phyloP scores from a whole-genome alignment of 2,888 invertebrate species.

The Acutogordius australiensis region DNA sequence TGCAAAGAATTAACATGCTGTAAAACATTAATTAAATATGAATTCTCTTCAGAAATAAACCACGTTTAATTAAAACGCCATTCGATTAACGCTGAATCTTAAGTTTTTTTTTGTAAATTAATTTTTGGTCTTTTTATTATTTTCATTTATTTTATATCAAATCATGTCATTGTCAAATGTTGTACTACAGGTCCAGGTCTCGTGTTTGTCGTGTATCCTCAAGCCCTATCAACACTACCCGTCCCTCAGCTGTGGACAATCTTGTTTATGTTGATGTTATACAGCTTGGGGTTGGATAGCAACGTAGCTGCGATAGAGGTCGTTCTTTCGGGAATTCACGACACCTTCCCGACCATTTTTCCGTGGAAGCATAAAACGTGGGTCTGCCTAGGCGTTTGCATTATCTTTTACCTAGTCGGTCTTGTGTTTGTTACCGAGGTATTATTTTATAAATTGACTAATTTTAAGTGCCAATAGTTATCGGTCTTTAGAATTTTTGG shows the following conservation, averaged over 20 bases:
- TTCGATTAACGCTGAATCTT: too few relatives aligned
- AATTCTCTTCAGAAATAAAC: too few relatives aligned
- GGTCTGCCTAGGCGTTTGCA: slow-evolving; percentile 16
- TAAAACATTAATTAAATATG: too few relatives aligned
- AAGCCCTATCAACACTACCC: slow-evolving; percentile 18
- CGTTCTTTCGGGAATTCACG: slow-evolving; percentile 22
- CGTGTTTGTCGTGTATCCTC: slow-evolving; percentile 19
- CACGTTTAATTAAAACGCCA: too few relatives aligned
- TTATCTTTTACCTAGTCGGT: slow-evolving; percentile 40
- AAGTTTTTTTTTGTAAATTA: too few relatives aligned
- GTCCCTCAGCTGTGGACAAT: slow-evolving; percentile 19
- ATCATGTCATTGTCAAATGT: too few relatives aligned
- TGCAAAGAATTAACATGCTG: too few relatives aligned
- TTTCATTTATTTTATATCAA: too few relatives aligned
- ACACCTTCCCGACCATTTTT: slow-evolving; percentile 20
- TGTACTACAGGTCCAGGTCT: slow-evolving; percentile 21
- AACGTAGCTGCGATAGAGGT: slow-evolving; percentile 23
- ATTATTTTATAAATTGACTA: slow-evolving; percentile 21
- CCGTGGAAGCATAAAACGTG: slow-evolving; percentile 21
- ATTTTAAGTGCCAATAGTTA: too few relatives aligned
- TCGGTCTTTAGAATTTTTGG: too few relatives aligned
- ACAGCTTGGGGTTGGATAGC: slow-evolving; percentile 19
- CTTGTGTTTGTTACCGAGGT: slow-evolving; percentile 45
- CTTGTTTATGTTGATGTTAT: slow-evolving; percentile 19
- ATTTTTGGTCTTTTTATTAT: too few relatives aligned